Evolutionary conservation across 2,113 vertebrate genomes (phyloP).

Genomic region (Coreoperca whiteheadi): DNA sequence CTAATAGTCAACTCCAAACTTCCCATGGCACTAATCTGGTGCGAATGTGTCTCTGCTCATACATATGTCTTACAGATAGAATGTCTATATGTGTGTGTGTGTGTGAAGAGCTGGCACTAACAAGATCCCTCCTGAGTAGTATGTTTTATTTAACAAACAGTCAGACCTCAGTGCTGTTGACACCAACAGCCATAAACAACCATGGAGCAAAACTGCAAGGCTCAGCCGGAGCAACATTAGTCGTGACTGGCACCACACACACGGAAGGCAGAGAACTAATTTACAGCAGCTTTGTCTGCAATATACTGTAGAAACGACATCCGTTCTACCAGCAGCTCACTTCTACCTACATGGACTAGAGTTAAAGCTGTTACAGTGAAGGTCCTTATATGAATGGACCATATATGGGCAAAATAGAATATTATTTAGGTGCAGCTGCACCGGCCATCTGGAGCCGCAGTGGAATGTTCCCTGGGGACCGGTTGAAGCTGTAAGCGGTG

Average conservation of each 20-base stretch:
- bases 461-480: neutral
- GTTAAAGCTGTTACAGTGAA: neutral
- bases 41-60: constrained; percentile 17
- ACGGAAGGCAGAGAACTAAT: constrained; percentile 27
- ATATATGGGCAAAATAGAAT: constrained; percentile 4
- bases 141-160: constrained; percentile 66
- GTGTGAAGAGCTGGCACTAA: constrained; percentile 18
- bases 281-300: constrained; percentile 26
- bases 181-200: constrained; percentile 46
- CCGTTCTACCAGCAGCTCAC: neutral
- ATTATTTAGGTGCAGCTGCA: constrained; percentile 14
- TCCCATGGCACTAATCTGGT: constrained; percentile 12
- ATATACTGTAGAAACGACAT: neutral
- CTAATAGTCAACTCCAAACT: constrained; percentile 22
- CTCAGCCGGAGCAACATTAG: constrained; percentile 32
- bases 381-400: neutral
- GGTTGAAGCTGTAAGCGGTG: constrained; percentile 1
- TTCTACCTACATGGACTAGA: constrained; percentile 33
- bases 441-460: constrained; percentile 20
- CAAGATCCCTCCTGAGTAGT: constrained; percentile 49
- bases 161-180: constrained; percentile 28
- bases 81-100: neutral
- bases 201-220: constrained; percentile 28
- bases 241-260: constrained; percentile 21
- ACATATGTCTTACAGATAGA: constrained; percentile 13